Percentiles rank a stretch among this genome's conserved stretches.
Conservation (phyloP, 1,140 invertebrate genomes). For the Helicoverpa armigera region DNA sequence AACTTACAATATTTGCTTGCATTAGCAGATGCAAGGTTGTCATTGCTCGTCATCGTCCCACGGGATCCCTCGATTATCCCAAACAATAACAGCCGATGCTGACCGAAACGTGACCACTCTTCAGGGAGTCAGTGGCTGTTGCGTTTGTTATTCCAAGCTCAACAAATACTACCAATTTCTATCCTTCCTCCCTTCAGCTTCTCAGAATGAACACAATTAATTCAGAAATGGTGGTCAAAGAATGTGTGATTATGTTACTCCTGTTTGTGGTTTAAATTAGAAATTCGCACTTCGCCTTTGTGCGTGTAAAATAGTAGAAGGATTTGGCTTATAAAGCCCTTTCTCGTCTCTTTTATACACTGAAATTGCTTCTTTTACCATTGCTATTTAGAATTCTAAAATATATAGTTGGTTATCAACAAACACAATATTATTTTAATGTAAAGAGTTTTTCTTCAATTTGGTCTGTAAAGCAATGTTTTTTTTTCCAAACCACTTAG, state of each 20-base stretch:
- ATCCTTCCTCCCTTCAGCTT: slow-evolving; percentile 23
- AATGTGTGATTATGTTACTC: not conserved
- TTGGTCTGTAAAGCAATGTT: no score
- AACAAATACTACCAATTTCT: slow-evolving; percentile 57
- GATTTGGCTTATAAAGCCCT: not conserved
- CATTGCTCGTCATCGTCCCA: slow-evolving; percentile 46
- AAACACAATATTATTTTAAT: no score
- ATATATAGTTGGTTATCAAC: no score
- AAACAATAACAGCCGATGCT: slow-evolving; percentile 50
- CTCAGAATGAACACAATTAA: slow-evolving; percentile 27
- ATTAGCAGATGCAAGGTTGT: slow-evolving; percentile 59
- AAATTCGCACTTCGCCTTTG: slow-evolving; percentile 16
- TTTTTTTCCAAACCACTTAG: no score
- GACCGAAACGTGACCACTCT: slow-evolving; percentile 50
- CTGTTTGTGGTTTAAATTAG: slow-evolving; percentile 25
- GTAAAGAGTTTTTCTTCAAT: no score
- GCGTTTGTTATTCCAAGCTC: slow-evolving; percentile 64
- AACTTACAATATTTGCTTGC: slow-evolving; percentile 44
- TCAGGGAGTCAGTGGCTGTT: slow-evolving; percentile 34
- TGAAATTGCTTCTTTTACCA: not conserved
- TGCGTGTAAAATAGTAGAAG: not conserved
- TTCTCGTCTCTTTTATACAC: not conserved
- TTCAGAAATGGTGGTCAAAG: not conserved
- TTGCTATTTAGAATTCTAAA: not conserved
- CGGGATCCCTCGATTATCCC: slow-evolving; percentile 40